Conservation (phyloP, 2,113 vertebrate species). For the Pluvianellus socialis region DNA sequence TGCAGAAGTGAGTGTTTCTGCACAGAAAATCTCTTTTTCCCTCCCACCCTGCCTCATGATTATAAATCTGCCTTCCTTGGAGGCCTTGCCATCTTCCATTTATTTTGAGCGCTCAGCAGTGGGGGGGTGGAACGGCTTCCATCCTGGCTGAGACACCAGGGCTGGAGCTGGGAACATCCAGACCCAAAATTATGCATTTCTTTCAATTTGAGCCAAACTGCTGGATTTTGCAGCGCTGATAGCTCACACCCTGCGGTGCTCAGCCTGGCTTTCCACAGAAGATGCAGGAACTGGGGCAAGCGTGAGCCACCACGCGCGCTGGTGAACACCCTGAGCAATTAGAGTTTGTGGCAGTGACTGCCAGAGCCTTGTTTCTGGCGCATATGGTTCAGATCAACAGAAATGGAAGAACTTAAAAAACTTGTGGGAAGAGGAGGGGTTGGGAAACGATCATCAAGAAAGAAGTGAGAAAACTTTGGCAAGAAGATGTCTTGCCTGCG, state of each 20-base stretch:
- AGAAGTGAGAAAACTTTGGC: background rate
- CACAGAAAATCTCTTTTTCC: background rate
- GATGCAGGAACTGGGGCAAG: background rate
- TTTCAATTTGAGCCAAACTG: background rate
- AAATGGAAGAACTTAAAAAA: background rate
- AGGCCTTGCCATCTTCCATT: background rate
- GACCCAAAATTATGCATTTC: background rate
- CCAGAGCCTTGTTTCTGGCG: background rate
- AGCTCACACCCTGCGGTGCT: background rate
- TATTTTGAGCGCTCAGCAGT: background rate
- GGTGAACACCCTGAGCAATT: background rate
- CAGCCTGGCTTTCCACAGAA: background rate
- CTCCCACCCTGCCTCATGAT: background rate
- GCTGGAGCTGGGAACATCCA: background rate
- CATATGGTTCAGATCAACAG: background rate
- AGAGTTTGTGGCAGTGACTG: background rate
- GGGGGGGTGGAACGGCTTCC: background rate
- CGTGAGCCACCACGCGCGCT: accelerated
- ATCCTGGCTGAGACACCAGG: background rate
- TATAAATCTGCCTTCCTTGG: background rate
- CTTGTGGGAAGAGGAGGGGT: background rate
- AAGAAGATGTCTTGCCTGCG: background rate
- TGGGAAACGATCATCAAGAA: background rate
- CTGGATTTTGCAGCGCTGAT: background rate
- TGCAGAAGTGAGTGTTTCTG: background rate